Evolutionary conservation across 2,113 vertebrate species (phyloP).

Genomic region (Candoia aspera): DNA sequence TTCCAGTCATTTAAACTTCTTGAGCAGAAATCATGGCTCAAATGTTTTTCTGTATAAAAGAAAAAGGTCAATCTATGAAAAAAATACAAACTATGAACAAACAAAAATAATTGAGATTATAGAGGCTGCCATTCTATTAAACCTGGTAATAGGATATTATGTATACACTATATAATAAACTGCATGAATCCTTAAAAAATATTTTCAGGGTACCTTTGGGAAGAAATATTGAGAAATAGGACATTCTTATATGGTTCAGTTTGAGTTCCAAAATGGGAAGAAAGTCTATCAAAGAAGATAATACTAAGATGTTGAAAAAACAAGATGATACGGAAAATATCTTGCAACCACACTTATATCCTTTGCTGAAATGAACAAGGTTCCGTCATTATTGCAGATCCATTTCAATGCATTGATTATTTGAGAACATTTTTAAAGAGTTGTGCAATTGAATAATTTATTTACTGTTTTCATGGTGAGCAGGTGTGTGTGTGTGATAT

Average conservation of each 20-base stretch:
- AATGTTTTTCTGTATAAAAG: not conserved
- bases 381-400: not conserved
- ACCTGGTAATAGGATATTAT: not conserved
- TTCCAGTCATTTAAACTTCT: slow-evolving; percentile 18
- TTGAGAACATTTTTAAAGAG: not conserved
- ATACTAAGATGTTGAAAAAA: not conserved
- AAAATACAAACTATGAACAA: not conserved
- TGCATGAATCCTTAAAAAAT: not conserved
- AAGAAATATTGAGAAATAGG: not conserved
- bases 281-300: not conserved
- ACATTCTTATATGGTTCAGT: not conserved
- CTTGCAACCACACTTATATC: not conserved
- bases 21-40: slow-evolving; percentile 10
- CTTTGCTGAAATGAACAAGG: not conserved
- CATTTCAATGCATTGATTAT: not conserved
- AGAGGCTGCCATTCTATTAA: not conserved
- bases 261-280: not conserved
- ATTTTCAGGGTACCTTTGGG: not conserved
- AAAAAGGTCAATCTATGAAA: not conserved
- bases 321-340: not conserved
- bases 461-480: not conserved
- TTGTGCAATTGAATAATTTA: not conserved
- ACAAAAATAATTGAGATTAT: not conserved
- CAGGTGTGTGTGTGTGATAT: not conserved
- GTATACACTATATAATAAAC: not conserved